Evolutionary conservation across 2,888 invertebrate genomes (phyloP).

Genomic region (Euspilapteryx auroguttella): DNA sequence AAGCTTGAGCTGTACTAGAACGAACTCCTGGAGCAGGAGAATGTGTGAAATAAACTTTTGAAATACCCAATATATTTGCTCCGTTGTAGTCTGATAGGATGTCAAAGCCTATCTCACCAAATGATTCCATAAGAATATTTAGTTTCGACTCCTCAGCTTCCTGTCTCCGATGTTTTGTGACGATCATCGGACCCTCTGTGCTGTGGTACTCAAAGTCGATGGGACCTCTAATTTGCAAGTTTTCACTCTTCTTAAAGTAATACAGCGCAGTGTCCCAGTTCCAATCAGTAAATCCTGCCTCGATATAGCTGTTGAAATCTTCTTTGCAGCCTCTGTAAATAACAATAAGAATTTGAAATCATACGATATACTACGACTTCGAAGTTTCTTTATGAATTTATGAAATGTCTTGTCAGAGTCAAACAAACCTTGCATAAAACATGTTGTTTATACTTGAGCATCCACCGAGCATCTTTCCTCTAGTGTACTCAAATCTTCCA

Average conservation of each 20-base stretch:
- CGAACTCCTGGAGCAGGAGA: constrained; percentile 1
- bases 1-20: constrained; percentile 14
- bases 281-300: constrained; percentile 64
- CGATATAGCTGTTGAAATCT: constrained; percentile 71
- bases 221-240: constrained; percentile 32
- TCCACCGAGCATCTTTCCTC: background rate
- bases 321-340: constrained; percentile 58
- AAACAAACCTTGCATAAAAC: background rate
- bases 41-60: constrained; percentile 10
- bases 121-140: constrained; percentile 32
- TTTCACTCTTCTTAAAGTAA: constrained; percentile 69
- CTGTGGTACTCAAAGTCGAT: constrained; percentile 21
- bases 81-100: constrained; percentile 47
- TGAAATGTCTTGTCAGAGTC: too few relatives aligned
- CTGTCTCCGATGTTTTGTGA: constrained; percentile 20
- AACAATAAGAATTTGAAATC: too few relatives aligned
- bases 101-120: constrained; percentile 42
- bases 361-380: too few relatives aligned
- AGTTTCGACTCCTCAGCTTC: constrained; percentile 19
- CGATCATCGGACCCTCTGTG: constrained; percentile 26
- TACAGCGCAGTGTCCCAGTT: constrained; percentile 61
- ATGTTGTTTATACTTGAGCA: background rate
- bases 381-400: too few relatives aligned
- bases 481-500: too few relatives aligned
- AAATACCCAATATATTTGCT: constrained; percentile 48